Evolutionary conservation across 2,888 invertebrate genomes (phyloP).

Genomic region (Oxyteleia sp.): DNA sequence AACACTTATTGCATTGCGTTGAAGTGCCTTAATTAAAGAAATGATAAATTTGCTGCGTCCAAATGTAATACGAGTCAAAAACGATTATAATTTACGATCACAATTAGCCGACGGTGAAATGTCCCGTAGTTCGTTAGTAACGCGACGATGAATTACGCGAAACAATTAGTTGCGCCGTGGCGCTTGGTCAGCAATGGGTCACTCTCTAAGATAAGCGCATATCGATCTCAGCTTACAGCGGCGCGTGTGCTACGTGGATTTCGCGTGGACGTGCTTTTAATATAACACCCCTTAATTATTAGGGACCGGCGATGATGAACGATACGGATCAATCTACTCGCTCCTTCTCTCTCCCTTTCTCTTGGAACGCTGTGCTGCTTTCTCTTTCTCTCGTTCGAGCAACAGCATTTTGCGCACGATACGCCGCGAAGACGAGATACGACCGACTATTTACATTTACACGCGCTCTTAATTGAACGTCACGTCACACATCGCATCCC

Average conservation of each 20-base stretch:
- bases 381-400: neutral
- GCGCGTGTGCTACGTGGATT: slow-evolving; percentile 63
- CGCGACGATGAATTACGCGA: slow-evolving; percentile 55
- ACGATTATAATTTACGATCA: slow-evolving; percentile 35
- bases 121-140: slow-evolving; percentile 46
- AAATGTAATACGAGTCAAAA: neutral
- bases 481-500: slow-evolving; percentile 66
- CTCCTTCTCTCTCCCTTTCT: neutral
- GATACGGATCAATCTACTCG: slow-evolving; percentile 40
- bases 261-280: slow-evolving; percentile 49
- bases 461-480: slow-evolving; percentile 68
- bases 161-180: slow-evolving; percentile 51
- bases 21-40: neutral
- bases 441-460: slow-evolving; percentile 66
- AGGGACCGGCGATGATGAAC: slow-evolving; percentile 59
- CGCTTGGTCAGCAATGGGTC: slow-evolving; percentile 54
- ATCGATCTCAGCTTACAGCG: slow-evolving; percentile 36
- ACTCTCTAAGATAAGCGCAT: slow-evolving; percentile 38
- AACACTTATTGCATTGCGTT: neutral
- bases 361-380: neutral
- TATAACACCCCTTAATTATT: slow-evolving; percentile 61
- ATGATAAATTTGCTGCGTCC: neutral
- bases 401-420: slow-evolving; percentile 15
- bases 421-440: slow-evolving; percentile 49
- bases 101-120: slow-evolving; percentile 42